Evolutionary conservation across 2,797 vertebrate species (phyloP).

Genomic region (Anguilla marmorata): DNA sequence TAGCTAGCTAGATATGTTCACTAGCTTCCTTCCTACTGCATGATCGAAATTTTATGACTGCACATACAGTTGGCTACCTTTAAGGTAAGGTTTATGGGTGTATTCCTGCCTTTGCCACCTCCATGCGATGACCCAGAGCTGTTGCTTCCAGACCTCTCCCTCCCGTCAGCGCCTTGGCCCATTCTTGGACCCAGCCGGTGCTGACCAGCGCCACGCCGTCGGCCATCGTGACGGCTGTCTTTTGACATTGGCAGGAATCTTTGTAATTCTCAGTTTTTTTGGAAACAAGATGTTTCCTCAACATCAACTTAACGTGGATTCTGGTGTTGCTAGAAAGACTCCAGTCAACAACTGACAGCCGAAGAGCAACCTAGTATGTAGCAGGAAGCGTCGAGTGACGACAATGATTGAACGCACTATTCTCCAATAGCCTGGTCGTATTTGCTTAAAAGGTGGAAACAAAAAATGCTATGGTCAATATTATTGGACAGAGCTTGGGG

Average conservation of each 20-base stretch:
- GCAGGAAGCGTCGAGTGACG: constrained; percentile 59
- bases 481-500: constrained; percentile 18
- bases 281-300: background rate
- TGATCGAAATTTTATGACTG: background rate
- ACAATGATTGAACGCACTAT: constrained; percentile 33
- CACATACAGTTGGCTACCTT: constrained; percentile 61
- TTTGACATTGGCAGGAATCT: constrained; percentile 70
- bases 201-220: constrained; percentile 73
- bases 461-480: constrained; percentile 52
- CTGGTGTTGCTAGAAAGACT: constrained; percentile 53
- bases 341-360: constrained; percentile 50
- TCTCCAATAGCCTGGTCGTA: constrained; percentile 52
- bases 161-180: constrained; percentile 70
- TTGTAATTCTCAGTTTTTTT: background rate
- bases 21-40: background rate
- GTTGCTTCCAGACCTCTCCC: constrained; percentile 80
- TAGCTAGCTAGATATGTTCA: background rate
- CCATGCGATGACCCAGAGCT: constrained; percentile 81
- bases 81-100: constrained; percentile 58
- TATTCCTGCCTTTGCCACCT: constrained; percentile 74
- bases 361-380: constrained; percentile 53
- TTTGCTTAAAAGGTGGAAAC: background rate
- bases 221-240: constrained; percentile 75
- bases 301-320: background rate
- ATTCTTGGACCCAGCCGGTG: constrained; percentile 71